phyloP scores from a whole-genome alignment of 2,113 vertebrate species.

The Tetrax tetrax region DNA sequence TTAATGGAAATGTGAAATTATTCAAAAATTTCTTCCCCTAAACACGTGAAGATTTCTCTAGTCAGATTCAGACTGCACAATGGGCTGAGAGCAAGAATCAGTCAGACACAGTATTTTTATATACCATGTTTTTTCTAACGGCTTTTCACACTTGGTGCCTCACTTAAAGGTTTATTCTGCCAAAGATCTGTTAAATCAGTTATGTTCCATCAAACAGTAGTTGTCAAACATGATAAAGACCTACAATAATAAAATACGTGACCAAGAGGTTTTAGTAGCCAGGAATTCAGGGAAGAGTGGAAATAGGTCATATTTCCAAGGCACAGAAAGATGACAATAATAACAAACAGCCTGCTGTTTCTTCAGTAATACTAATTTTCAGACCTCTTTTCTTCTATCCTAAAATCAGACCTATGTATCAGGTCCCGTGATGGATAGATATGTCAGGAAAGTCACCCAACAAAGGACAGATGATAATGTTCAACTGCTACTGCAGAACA shows the following conservation, averaged over 20 bases:
- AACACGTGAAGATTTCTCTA: constrained; percentile 60
- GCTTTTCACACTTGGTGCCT: constrained; percentile 31
- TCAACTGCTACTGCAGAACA: not conserved
- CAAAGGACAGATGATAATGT: not conserved
- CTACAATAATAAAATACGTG: constrained; percentile 47
- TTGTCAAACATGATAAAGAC: constrained; percentile 53
- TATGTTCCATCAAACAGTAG: constrained; percentile 42
- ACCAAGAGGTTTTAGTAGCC: constrained; percentile 35
- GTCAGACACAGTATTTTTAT: constrained; percentile 50
- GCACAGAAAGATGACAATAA: not conserved
- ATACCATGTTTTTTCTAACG: not conserved
- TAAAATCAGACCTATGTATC: not conserved
- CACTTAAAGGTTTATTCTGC: constrained; percentile 47
- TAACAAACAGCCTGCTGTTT: not conserved
- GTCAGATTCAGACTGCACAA: constrained; percentile 50
- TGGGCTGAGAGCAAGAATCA: constrained; percentile 45
- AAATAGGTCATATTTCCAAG: not conserved
- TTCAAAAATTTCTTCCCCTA: constrained; percentile 64
- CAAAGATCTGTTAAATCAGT: constrained; percentile 47
- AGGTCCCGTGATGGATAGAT: not conserved
- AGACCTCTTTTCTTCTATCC: not conserved
- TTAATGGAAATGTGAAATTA: constrained; percentile 74
- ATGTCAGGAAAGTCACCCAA: not conserved
- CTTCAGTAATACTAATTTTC: not conserved
- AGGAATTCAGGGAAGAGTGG: not conserved